Percentiles rank a stretch among this genome's conserved stretches.
phyloP scores from a whole-genome alignment of 35 echinoderm and acorn worm species.

The Lytechinus variegatus region DNA sequence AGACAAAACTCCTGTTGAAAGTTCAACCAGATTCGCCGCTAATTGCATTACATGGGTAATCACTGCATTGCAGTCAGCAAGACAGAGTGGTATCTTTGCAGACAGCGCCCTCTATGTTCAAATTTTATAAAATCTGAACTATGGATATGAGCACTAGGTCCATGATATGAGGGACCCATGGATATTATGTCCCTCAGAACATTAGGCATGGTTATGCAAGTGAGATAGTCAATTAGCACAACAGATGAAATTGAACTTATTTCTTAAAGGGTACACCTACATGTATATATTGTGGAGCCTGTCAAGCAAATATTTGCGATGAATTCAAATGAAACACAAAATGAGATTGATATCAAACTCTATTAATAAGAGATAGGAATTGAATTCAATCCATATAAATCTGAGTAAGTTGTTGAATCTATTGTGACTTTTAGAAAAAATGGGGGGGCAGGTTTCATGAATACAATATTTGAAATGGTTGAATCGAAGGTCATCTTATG shows the following conservation, averaged over 20 bases:
- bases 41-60: constrained; percentile 4
- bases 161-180: neutral
- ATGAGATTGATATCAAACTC: too few species aligned
- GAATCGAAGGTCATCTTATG: too few species aligned
- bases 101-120: neutral
- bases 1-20: neutral
- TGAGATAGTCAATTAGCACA: neutral
- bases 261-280: neutral
- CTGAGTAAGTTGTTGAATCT: too few species aligned
- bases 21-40: neutral
- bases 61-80: neutral
- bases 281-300: too few species aligned
- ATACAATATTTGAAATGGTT: too few species aligned
- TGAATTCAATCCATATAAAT: too few species aligned
- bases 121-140: neutral
- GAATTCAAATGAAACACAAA: too few species aligned
- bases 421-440: too few species aligned
- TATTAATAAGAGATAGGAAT: too few species aligned
- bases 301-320: too few species aligned
- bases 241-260: neutral
- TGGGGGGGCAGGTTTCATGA: too few species aligned
- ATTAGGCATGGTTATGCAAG: neutral
- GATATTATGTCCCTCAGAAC: neutral
- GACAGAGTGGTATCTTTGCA: neutral
- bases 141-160: neutral